A percentile compares a stretch with the other conserved stretches of the same genome.
Conservation (phyloP, 2,888 invertebrate species). For the Chymomyza caudatula region DNA sequence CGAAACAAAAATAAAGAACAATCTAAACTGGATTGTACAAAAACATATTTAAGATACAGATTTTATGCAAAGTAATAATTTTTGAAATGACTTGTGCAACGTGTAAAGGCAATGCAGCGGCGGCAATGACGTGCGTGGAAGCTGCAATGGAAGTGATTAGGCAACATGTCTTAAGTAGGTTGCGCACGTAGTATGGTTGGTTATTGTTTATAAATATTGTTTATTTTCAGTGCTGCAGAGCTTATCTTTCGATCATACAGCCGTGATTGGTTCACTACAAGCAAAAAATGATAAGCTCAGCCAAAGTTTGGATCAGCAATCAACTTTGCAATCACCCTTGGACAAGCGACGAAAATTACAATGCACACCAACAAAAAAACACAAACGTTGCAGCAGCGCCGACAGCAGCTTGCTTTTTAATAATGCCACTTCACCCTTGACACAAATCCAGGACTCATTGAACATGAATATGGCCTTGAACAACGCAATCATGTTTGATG, state of each 20-base stretch:
- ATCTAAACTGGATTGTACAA: background rate
- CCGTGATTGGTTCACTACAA: conserved; percentile 37
- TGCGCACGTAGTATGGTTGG: background rate
- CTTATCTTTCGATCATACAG: conserved; percentile 27
- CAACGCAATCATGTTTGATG: conserved; percentile 44
- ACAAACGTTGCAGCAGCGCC: conserved; percentile 12
- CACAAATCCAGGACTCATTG: conserved; percentile 46
- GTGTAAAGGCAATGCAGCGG: conserved; percentile 35
- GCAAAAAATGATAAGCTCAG: conserved; percentile 52
- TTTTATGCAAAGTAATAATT: background rate
- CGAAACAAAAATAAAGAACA: background rate
- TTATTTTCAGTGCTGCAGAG: conserved; percentile 41
- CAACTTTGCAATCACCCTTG: conserved; percentile 17
- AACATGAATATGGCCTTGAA: conserved; percentile 73
- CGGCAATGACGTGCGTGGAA: conserved; percentile 34
- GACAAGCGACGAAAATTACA: conserved; percentile 23
- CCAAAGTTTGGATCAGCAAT: conserved; percentile 44
- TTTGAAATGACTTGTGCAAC: conserved; percentile 46
- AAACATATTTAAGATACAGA: background rate
- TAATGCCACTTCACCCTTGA: conserved; percentile 18
- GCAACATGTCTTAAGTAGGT: conserved; percentile 69
- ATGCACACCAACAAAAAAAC: conserved; percentile 10
- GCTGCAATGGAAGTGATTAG: conserved; percentile 60
- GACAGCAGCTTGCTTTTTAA: conserved; percentile 15
- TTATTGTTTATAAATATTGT: conserved; percentile 28